Evolutionary conservation across 2,113 vertebrate genomes (phyloP).

Genomic region (Podarcis muralis): DNA sequence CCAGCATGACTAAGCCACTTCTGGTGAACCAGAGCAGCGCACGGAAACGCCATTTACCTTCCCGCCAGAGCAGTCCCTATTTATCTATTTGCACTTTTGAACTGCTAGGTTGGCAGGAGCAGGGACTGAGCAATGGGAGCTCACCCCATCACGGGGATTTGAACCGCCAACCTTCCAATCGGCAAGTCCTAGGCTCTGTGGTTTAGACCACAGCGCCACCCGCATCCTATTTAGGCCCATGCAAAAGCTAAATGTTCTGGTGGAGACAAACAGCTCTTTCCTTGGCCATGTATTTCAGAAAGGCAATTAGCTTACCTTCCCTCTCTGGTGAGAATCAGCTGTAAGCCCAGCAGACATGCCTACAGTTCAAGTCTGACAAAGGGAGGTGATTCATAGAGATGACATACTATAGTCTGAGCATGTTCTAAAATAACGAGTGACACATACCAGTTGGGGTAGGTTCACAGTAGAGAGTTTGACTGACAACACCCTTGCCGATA

Average conservation of each 20-base stretch:
- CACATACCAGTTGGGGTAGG: conserved; percentile 22
- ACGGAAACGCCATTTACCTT: too few species aligned
- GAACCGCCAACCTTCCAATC: too few species aligned
- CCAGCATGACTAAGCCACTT: too few species aligned
- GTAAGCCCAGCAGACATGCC: fast-evolving
- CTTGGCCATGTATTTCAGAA: fast-evolving
- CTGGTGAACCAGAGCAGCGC: too few species aligned
- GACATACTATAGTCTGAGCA: conserved; percentile 11
- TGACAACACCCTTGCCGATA: not conserved
- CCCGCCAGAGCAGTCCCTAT: too few species aligned
- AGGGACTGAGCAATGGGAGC: too few species aligned
- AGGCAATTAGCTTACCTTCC: not conserved
- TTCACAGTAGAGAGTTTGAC: fast-evolving
- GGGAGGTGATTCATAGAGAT: not conserved
- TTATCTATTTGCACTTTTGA: too few species aligned
- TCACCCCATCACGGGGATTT: too few species aligned
- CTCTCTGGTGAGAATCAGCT: conserved; percentile 8
- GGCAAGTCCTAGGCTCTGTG: too few species aligned
- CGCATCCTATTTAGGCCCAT: not conserved
- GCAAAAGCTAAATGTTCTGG: not conserved
- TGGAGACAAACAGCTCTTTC: not conserved
- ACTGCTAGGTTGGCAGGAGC: too few species aligned
- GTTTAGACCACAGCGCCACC: too few species aligned
- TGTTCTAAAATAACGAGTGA: not conserved
- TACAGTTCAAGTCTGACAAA: conserved; percentile 9